Base-by-base conservation (phyloP, 2,888 invertebrate genomes). In the Conops quadrifasciatus region DNA sequence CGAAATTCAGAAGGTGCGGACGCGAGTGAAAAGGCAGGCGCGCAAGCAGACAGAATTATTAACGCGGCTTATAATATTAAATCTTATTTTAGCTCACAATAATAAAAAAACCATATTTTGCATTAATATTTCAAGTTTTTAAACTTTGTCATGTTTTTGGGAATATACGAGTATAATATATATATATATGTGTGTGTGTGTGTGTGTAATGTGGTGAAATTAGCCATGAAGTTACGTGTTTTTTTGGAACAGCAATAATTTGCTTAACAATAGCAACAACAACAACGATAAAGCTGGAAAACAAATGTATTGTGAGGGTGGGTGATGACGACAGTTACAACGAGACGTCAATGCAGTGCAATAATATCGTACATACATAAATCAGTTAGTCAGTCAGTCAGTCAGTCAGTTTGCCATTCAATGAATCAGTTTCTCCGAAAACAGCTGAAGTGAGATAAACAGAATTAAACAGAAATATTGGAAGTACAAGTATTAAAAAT, bases 141-240 rank as follows among this genome's bases (percentile, higher is more conserved):
- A 2, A 26, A 56, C 19, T 24, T 56, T 56, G 26, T 7, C 56
- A 56, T 56, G 4, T 19, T 56, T 24, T 15, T 56, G 24, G 16
- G n/a, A n/a, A n/a, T n/a, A n/a, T n/a, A n/a, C n/a, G n/a, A n/a
- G n/a, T n/a, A n/a, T n/a, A 51, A 9, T n/a, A 30, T 24, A 59
- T 21, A 26, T 24, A 28, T 26, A 59, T n/a, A 59, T 59, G 26
- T 26, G 28, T 2, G 59, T n/a, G 28, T 24, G 56, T 56, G 24
- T 56, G 19, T 56, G 26, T 56, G 56, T 24, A 15, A 26, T 56
- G 15, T 9, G 4, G 36, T 36, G 36, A 36, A 36, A 36, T 36
- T 9, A 7, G 2, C 51, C 59, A 66, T 67, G 73, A 69, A 72
- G 62, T 68, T 66, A 60, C 49, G 70, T 68, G 65, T 73, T 71